Base-by-base conservation (phyloP, 2,113 vertebrate species). In the Lepus timidus region DNA sequence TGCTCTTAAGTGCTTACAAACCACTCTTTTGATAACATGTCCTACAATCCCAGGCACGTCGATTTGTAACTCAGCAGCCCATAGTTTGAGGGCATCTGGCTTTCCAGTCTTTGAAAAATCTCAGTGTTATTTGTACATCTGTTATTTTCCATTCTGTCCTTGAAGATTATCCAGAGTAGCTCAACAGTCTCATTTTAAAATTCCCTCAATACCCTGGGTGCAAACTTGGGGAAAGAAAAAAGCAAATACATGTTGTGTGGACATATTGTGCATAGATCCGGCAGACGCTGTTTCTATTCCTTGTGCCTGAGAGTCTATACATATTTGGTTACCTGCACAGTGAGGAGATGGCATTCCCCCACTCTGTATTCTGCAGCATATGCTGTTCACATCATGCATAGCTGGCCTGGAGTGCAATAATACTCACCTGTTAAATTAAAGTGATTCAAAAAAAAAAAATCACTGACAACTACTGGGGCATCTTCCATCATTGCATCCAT, bases 271-370 rank as follows among this genome's bases (percentile, higher is more conserved):
- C 9, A 51, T 22, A 80, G 44, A 31, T 6, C 81, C 58, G 49
- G 78, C 85, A 87, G 81, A 79, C 76, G 29, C 85, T 85, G 85
- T 74, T 93, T 95, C 73, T 84, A 3, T 88, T 23, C 75, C 36
- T 68, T 23, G 22, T 39, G 51, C 87, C 78, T 65, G 23, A 70
- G 85, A 55, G 11, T 85, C 80, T 87, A 36, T 85, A 25, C 49
- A 12, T 36, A 93, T 83, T 61, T 70, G 51, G 64, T 90, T 76
- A 29, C 88, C 92, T 85, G 84, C 17, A 51, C 33, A 9, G 31
- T 71, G 9, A 62, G n/a, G 95, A 91, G 85, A 51, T 52, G 11
- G 83, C 29, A 44, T 64, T 73, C 16, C 83, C 14, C 67, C 36
- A 2, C 19, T 88, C 55, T 75, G 29, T 20, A 44, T 80, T 90